phyloP scores from a whole-genome alignment of 2,888 invertebrate species.

The Neria commutata region DNA sequence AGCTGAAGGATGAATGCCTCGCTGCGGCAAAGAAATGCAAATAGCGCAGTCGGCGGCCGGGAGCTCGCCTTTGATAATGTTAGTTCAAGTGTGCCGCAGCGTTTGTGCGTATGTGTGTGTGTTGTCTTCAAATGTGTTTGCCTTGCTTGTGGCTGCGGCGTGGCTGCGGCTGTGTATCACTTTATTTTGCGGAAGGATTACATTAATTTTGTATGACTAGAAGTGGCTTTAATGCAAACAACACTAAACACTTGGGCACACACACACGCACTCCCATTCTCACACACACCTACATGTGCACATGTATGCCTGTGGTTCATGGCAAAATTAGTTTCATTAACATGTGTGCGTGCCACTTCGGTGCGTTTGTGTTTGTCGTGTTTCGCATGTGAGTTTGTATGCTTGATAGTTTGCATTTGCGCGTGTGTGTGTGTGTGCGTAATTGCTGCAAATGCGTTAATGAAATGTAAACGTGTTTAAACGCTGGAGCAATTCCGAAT shows the following conservation, averaged over 20 bases:
- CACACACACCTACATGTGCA: background rate
- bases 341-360: background rate
- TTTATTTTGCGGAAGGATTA: conserved; percentile 58
- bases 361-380: background rate
- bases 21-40: conserved; percentile 25
- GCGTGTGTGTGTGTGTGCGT: conserved; percentile 1
- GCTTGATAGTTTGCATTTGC: background rate
- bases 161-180: no score
- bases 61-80: conserved; percentile 34
- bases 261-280: background rate
- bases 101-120: conserved; percentile 33
- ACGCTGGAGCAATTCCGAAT: background rate
- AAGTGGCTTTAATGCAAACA: background rate
- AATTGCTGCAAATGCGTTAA: conserved; percentile 4
- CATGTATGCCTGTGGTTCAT: background rate
- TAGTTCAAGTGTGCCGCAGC: conserved; percentile 29
- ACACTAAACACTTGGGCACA: no score
- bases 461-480: conserved; percentile 3
- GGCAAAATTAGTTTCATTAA: conserved; percentile 3
- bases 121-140: conserved; percentile 52
- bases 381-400: background rate
- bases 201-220: conserved; percentile 39
- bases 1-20: no score
- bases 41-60: conserved; percentile 23
- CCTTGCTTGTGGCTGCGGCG: conserved; percentile 56